Percentiles rank a stretch among this genome's conserved stretches.
These are phyloP conservation scores for Drosophila barbarae DNA, from an alignment of 2,888 invertebrate species.

Conservation along the genomic window DNA sequence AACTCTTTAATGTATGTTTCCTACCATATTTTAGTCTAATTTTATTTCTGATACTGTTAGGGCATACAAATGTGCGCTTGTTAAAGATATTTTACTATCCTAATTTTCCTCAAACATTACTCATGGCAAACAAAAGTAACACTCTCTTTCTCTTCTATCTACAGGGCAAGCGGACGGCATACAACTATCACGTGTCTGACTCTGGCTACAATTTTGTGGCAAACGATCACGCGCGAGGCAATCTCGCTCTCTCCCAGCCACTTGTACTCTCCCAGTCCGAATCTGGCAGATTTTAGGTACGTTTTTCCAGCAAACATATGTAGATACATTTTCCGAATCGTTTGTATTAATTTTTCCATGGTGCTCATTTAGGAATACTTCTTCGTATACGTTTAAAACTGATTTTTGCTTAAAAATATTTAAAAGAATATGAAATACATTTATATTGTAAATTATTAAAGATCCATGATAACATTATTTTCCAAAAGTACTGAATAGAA, in stretches of 20 bases:
- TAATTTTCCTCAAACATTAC: neutral
- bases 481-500: neutral
- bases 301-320: no score
- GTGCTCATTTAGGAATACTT: neutral
- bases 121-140: conserved; percentile 9
- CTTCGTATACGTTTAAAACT: no score
- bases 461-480: neutral
- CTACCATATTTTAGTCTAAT: neutral
- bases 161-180: conserved; percentile 29
- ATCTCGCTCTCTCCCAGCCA: conserved; percentile 10
- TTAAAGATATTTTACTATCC: neutral
- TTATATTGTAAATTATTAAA: accelerated
- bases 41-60: neutral
- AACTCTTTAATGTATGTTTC: no score
- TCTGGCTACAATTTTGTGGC: conserved; percentile 46
- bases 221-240: conserved; percentile 45
- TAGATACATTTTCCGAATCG: neutral
- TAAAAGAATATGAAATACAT: neutral
- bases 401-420: neutral
- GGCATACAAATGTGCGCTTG: neutral
- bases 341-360: neutral
- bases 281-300: conserved; percentile 2
- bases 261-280: neutral
- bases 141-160: conserved; percentile 8
- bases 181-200: conserved; percentile 56